phyloP scores from a whole-genome alignment of 1,140 invertebrate species.

The Calephelis virginiensis region DNA sequence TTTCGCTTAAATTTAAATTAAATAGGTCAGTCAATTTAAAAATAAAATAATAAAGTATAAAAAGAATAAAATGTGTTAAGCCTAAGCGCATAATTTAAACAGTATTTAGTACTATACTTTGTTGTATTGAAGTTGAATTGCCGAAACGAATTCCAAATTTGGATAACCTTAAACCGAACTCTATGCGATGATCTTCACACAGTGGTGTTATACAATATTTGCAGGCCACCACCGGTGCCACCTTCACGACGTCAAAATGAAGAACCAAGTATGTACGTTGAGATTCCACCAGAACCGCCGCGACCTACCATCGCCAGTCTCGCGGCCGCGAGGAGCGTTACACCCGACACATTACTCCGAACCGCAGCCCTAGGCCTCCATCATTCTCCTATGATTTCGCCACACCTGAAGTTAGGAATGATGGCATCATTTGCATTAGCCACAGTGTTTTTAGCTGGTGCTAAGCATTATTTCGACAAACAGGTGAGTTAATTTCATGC shows the following conservation, averaged over 20 bases:
- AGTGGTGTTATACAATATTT: neutral
- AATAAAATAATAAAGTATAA: no score
- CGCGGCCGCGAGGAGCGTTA: constrained; percentile 64
- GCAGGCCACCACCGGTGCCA: constrained; percentile 52
- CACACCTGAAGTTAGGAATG: constrained; percentile 82
- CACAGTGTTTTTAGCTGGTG: constrained; percentile 82
- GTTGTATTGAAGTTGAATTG: no score
- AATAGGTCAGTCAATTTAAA: no score
- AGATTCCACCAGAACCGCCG: constrained; percentile 59
- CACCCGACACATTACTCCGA: constrained; percentile 61
- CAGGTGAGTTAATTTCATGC: constrained; percentile 66
- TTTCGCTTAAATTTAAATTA: no score
- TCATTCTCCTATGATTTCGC: constrained; percentile 75
- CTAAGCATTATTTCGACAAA: constrained; percentile 84
- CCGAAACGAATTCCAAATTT: no score
- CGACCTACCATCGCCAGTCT: constrained; percentile 64
- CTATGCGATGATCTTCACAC: neutral
- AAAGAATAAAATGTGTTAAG: no score
- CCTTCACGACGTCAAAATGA: constrained; percentile 42
- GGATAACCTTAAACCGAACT: no score
- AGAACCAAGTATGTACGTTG: constrained; percentile 65
- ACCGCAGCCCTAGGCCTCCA: constrained; percentile 67
- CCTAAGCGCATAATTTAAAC: no score
- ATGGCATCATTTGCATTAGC: constrained; percentile 83
- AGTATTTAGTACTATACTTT: no score